Base-by-base conservation (phyloP, 2,888 invertebrate genomes). In the Magallana nippona region DNA sequence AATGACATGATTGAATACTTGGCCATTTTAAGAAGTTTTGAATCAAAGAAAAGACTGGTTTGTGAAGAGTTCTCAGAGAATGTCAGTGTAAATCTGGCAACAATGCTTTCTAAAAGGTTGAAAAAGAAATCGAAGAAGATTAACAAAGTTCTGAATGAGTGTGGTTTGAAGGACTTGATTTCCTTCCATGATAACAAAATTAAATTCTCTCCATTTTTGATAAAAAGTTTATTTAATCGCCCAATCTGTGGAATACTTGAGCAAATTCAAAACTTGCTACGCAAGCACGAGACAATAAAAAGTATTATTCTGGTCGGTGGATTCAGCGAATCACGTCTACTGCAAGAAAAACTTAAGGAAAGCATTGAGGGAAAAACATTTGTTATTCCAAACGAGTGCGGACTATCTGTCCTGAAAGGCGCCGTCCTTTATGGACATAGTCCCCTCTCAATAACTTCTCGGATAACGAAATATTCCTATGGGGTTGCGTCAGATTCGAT, bases 251-350 rank as follows among this genome's bases (percentile, higher is more conserved):
- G 44, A 3, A 78, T 55, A 10, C 11, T 78, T 13, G 32, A 32
- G 32, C 78, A 78, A n/a, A 17, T 78, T 27, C 19, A 32, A 55
- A 78, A n/a, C 32, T 32, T 78, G 44, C 55, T 78, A 13, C 15
- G 32, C n/a, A 17, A 78, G 10, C 78, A 32, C 15, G n/a, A 78
- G 2, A 5, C n/a, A 44, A n/a, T 32, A 32, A 78, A 78, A 17
- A 55, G 78, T 10, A 78, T 78, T 8, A n/a, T 78, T 13, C 78
- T 78, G 10, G 78, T 78, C 32, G 78, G 78, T 27, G 78, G 78
- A n/a, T 78, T 55, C 15, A 55, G 44, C 10, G 78, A 78, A 78
- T 78, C 44, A 1, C 22, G 17, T 27, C 78, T 78, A n/a, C 44
- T 78, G n/a, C 78, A 55, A 15, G 32, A 78, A 32, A 44, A 32